Evolutionary conservation across 2,888 invertebrate genomes (phyloP).

Genomic region (Scaptomyza flava): DNA sequence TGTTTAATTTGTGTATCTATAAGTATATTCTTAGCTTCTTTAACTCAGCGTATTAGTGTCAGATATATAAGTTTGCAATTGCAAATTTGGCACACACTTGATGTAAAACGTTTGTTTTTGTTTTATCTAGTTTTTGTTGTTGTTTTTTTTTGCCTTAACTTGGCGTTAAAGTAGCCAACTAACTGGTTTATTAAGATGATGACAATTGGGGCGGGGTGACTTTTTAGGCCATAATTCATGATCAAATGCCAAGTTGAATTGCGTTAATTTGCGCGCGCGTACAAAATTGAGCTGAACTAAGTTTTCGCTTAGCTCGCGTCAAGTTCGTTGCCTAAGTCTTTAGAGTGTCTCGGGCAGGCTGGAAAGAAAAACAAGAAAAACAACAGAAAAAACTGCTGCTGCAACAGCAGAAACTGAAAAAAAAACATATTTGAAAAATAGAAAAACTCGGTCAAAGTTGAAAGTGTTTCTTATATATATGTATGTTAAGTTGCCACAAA

Average conservation of each 20-base stretch:
- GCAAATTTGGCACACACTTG: not conserved
- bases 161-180: not conserved
- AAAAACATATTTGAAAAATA: conserved; percentile 6
- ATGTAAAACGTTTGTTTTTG: not conserved
- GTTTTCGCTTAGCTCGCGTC: conserved; percentile 17
- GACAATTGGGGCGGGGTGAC: conserved; percentile 6
- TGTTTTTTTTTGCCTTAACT: not conserved
- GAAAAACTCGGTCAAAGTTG: conserved; percentile 72
- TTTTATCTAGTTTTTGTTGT: too few species aligned
- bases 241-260: conserved; percentile 37
- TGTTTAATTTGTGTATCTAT: not conserved
- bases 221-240: conserved; percentile 35
- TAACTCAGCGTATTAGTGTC: not conserved
- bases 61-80: not conserved
- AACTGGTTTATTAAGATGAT: conserved; percentile 10
- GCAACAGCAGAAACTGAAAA: not conserved
- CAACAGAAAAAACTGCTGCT: conserved; percentile 1
- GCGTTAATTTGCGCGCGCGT: conserved; percentile 29
- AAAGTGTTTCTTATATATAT: conserved; percentile 54
- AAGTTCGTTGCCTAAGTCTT: conserved; percentile 77
- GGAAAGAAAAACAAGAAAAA: not conserved
- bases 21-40: too few species aligned
- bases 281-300: not conserved
- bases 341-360: conserved; percentile 49
- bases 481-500: conserved; percentile 22